A percentile compares a stretch with the other conserved stretches of the same genome.
phyloP scores from a whole-genome alignment of 1,140 invertebrate species.

The Nasonia vitripennis region DNA sequence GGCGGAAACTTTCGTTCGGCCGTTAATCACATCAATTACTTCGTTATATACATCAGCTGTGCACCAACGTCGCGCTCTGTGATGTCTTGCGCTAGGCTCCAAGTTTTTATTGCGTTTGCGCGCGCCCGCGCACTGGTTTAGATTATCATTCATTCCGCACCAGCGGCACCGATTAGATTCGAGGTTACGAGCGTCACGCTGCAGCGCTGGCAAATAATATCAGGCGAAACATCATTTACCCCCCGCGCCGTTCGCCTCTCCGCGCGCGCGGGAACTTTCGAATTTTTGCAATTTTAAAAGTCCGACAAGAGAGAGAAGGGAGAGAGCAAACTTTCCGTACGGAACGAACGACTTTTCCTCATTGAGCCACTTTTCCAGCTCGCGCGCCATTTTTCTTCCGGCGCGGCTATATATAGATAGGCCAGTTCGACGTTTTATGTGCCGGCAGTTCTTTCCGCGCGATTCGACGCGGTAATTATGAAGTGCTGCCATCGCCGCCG shows the following conservation, averaged over 20 bases:
- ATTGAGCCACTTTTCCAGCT: conserved; percentile 20
- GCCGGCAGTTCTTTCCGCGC: not conserved
- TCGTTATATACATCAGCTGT: conserved; percentile 21
- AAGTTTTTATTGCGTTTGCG: conserved; percentile 48
- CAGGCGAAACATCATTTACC: conserved; percentile 32
- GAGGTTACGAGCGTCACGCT: not conserved
- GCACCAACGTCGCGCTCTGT: too few species aligned
- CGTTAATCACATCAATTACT: conserved; percentile 46
- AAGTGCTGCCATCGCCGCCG: not conserved
- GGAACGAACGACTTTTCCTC: conserved; percentile 24
- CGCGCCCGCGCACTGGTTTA: not conserved
- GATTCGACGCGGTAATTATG: conserved; percentile 38
- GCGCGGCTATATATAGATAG: not conserved
- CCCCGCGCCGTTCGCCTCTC: too few species aligned
- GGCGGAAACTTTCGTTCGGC: conserved; percentile 5
- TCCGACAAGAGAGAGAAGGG: not conserved
- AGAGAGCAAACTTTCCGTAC: conserved; percentile 21
- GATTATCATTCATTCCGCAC: conserved; percentile 35
- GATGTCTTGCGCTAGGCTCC: not conserved
- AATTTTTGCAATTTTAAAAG: conserved; percentile 50
- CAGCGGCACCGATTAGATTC: conserved; percentile 17
- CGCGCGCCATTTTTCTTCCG: not conserved
- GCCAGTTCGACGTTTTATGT: not conserved
- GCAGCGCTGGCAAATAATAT: conserved; percentile 38
- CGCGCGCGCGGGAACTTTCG: conserved; percentile 22